Base-by-base conservation (phyloP, 1,140 invertebrate species). In the Asbolus verrucosus region DNA sequence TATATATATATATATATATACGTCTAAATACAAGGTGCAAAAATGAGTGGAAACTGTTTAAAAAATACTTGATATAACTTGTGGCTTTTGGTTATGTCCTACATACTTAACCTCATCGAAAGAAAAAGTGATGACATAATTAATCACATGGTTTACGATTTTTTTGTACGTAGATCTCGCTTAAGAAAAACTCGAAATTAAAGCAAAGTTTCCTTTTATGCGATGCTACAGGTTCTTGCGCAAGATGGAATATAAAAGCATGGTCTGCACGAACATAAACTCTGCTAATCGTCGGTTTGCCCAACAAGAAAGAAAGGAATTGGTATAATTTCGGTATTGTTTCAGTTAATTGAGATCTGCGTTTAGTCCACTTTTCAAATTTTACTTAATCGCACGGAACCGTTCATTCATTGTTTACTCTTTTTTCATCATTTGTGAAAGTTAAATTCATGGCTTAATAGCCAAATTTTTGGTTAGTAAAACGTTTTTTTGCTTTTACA, bases 301-400 rank as follows among this genome's bases (percentile, higher is more conserved):
- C 9, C 43, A 50, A 50, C 43, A 21, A 27, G 24, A 21, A 50
- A 41, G 39, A 41, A 41, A 41, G 16, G 8, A 50, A 24, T 50
- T 9, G 43, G 43, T 50, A 21, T 50, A 50, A 50, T 50, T 50
- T 18, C 19, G 18, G 43, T 21, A 50, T 50, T 50, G 43, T 50
- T 50, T 50, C 16, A 50, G 33, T 36, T 36, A 36, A 36, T 50
- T 50, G 43, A 50, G 43, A 50, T 50, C 16, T 18, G 43, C 43
- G 43, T 50, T 50, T 18, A 50, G 43, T 50, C 43, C 19, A 50
- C 43, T 50, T 50, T 50, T 50, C 43, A 13, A 13, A 21, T 19
- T n/a, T 50, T 50, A 50, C 21, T 50, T 50, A 50, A 50, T 50
- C 43, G 43, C 43, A 50, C 15, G 43, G 43, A 50, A 50, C 43